phyloP scores from a whole-genome alignment of 2,888 invertebrate species.

The Embidobia sp. region DNA sequence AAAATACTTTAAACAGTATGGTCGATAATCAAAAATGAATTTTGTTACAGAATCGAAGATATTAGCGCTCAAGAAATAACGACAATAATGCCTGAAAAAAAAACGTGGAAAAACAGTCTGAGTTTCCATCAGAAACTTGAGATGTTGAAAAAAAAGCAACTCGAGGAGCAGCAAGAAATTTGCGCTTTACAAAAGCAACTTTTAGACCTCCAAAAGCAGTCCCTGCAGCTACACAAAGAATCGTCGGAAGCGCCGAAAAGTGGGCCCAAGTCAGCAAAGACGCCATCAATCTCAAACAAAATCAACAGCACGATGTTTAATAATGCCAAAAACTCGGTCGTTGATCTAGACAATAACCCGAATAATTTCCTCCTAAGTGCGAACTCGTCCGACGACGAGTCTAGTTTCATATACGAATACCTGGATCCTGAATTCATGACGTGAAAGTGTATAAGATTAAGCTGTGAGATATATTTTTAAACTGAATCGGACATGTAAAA shows the following conservation, averaged over 20 bases:
- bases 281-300: too few species aligned
- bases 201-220: slow-evolving; percentile 30
- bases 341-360: too few species aligned
- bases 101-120: slow-evolving; percentile 62
- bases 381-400: slow-evolving; percentile 37
- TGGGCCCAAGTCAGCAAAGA: too few species aligned
- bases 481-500: too few species aligned
- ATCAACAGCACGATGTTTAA: too few species aligned
- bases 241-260: too few species aligned
- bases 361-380: not conserved
- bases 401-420: slow-evolving; percentile 37
- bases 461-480: too few species aligned
- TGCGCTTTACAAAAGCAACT: slow-evolving; percentile 58
- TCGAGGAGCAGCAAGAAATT: slow-evolving; percentile 65
- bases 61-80: slow-evolving; percentile 2
- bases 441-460: too few species aligned
- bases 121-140: slow-evolving; percentile 61
- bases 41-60: slow-evolving; percentile 5
- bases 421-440: slow-evolving; percentile 56
- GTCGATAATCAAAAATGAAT: too few species aligned
- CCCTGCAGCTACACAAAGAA: not conserved
- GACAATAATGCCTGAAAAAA: slow-evolving; percentile 46
- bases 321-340: too few species aligned
- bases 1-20: too few species aligned
- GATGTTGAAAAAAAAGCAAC: slow-evolving; percentile 62